Conservation (phyloP, 2,888 invertebrate genomes). For the Orthosia gracilis region DNA sequence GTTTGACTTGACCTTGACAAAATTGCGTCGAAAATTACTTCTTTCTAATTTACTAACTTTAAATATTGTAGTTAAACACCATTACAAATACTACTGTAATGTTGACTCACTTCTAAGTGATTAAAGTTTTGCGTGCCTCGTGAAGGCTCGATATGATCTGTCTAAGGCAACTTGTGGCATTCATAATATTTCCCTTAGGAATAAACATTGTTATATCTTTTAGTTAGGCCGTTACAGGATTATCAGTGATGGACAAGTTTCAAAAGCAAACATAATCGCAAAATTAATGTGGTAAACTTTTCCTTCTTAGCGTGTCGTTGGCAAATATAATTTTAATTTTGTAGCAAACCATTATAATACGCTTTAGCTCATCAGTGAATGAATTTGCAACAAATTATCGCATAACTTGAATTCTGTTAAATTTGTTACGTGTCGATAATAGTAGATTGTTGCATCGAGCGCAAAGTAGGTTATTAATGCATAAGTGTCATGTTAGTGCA, state of each 20-base stretch:
- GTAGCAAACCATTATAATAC: too few species aligned
- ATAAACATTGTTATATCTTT: slow-evolving; percentile 1
- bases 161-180: slow-evolving; percentile 3
- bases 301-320: too few species aligned
- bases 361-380: too few species aligned
- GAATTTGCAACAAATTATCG: too few species aligned
- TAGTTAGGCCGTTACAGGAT: not conserved
- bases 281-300: not conserved
- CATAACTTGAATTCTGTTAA: not conserved
- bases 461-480: too few species aligned
- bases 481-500: too few species aligned
- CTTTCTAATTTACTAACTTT: not conserved
- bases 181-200: slow-evolving; percentile 1
- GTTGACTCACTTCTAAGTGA: slow-evolving; percentile 20
- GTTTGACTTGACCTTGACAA: not conserved
- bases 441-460: too few species aligned
- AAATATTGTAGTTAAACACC: not conserved
- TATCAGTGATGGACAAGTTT: not conserved
- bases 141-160: slow-evolving; percentile 17
- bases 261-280: not conserved
- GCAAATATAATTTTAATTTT: too few species aligned
- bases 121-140: slow-evolving; percentile 34
- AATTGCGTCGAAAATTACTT: not conserved
- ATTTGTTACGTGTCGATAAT: not conserved
- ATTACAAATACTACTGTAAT: not conserved